A percentile compares a stretch with the other conserved stretches of the same genome.
Conservation (phyloP, 2,797 vertebrate genomes). For the Onychomys torridus region DNA sequence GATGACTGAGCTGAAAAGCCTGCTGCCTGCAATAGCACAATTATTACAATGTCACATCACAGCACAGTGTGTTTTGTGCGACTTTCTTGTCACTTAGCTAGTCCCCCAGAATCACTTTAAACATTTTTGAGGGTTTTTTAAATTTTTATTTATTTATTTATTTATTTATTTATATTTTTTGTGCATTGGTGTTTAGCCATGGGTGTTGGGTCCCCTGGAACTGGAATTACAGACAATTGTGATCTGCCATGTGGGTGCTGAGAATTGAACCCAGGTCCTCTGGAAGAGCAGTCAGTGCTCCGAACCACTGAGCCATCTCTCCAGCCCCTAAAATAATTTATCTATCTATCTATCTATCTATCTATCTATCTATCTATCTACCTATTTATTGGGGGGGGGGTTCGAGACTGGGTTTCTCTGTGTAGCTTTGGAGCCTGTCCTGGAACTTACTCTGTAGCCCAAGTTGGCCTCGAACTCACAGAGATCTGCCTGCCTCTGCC, state of each 20-base stretch:
- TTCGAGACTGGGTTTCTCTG: no score
- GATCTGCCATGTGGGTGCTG: not conserved
- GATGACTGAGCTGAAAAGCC: not conserved
- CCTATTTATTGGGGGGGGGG: no score
- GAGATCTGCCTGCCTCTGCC: no score
- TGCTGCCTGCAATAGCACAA: not conserved
- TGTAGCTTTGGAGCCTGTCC: no score
- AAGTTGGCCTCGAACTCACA: no score
- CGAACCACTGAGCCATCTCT: not conserved
- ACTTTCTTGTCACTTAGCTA: not conserved
- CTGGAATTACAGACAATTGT: not conserved
- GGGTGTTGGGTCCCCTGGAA: not conserved
- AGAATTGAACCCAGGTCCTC: not conserved
- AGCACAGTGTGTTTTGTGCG: not conserved
- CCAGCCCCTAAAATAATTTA: not conserved
- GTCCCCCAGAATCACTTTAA: not conserved
- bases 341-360: no score
- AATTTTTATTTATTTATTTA: not conserved
- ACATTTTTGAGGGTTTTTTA: not conserved
- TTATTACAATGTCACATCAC: not conserved
- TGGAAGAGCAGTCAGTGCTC: not conserved
- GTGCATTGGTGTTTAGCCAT: not conserved
- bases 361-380: no score
- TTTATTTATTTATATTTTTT: not conserved
- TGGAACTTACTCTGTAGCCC: no score